A percentile compares a stretch with the other conserved stretches of the same genome.
Evolutionary conservation across 2,888 invertebrate genomes (phyloP).

Genomic region (Epirrhoe tristata): DNA sequence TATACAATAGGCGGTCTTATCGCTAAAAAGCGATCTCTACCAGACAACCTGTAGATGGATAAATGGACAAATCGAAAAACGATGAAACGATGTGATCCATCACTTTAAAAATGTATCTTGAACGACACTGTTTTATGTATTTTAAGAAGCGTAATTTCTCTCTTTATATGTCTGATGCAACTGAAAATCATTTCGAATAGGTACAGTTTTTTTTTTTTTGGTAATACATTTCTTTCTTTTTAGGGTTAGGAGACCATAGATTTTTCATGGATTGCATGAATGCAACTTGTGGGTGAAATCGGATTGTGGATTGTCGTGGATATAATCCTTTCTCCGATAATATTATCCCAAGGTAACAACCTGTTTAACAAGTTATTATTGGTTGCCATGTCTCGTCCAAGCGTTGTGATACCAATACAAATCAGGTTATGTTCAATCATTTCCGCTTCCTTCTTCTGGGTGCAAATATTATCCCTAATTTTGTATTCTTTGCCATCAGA

Average conservation of each 20-base stretch:
- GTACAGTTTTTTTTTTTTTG: no score
- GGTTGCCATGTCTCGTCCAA: slow-evolving; percentile 31
- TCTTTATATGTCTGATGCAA: no score
- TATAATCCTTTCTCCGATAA: slow-evolving; percentile 2
- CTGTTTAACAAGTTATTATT: slow-evolving; percentile 15
- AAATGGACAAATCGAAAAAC: no score
- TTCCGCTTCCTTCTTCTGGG: slow-evolving; percentile 49
- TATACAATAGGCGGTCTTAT: no score
- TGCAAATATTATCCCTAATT: slow-evolving; percentile 10
- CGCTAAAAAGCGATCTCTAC: no score
- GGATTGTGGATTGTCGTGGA: no score
- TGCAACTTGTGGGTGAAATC: no score
- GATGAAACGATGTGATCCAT: not conserved
- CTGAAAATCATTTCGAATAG: no score
- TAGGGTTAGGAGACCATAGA: no score
- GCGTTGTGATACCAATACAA: slow-evolving; percentile 40
- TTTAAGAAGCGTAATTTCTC: not conserved
- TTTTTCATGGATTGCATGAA: no score
- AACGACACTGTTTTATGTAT: not conserved
- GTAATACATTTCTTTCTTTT: no score
- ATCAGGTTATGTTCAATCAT: slow-evolving; percentile 40
- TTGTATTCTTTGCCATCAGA: not conserved
- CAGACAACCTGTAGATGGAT: no score
- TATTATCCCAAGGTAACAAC: slow-evolving; percentile 14
- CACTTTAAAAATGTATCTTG: not conserved